These are phyloP conservation scores for Mastacembelus armatus DNA, from an alignment of 2,797 vertebrate genomes.

Conservation along the genomic window DNA sequence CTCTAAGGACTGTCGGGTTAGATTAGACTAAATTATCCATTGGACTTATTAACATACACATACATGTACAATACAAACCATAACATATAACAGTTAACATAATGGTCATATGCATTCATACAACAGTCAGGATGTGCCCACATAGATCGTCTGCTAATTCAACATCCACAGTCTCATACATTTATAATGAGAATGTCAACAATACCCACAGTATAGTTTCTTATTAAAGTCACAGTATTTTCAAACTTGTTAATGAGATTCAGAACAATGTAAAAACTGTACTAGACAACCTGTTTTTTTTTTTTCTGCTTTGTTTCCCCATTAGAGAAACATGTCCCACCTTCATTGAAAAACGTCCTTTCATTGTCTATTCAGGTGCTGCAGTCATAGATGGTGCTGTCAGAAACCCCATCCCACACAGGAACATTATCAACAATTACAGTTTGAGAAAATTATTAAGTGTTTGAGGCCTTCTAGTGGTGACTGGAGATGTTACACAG, in stretches of 20 bases:
- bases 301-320: neutral
- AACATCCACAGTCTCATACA: slow-evolving; percentile 36
- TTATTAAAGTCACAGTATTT: slow-evolving; percentile 60
- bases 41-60: slow-evolving; percentile 12
- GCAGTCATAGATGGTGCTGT: slow-evolving; percentile 5
- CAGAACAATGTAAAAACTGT: slow-evolving; percentile 12
- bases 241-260: slow-evolving; percentile 38
- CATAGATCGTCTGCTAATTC: slow-evolving; percentile 23
- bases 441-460: neutral
- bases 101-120: slow-evolving; percentile 47
- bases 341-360: neutral
- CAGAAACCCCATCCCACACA: neutral
- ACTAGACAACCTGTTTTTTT: slow-evolving; percentile 1
- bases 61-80: slow-evolving; percentile 46
- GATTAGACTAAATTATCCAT: slow-evolving; percentile 19
- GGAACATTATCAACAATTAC: slow-evolving; percentile 6
- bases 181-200: slow-evolving; percentile 11
- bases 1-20: neutral
- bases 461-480: neutral
- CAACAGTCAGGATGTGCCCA: slow-evolving; percentile 39
- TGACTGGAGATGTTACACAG: neutral
- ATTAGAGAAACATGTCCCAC: neutral
- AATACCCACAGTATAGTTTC: slow-evolving; percentile 19
- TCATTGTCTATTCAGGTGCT: neutral
- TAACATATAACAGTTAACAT: slow-evolving; percentile 54